Conservation (phyloP, 2,113 vertebrate species). For the Pterocles orientalis region DNA sequence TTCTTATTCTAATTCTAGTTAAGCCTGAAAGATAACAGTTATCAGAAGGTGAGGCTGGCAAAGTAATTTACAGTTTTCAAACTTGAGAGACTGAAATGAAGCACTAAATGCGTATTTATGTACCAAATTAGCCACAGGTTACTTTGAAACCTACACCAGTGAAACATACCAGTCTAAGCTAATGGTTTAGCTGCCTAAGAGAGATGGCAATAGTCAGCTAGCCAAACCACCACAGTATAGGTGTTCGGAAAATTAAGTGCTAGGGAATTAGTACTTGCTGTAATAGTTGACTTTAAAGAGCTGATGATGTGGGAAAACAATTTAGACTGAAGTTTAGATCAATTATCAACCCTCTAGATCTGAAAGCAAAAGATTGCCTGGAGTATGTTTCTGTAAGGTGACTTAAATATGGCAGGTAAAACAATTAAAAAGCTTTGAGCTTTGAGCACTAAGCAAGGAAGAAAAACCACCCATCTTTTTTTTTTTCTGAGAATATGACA, state of each 20-base stretch:
- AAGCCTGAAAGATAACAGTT: not conserved
- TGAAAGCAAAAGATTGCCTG: not conserved
- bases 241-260: not conserved
- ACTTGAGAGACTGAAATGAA: not conserved
- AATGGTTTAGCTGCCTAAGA: not conserved
- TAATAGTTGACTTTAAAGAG: not conserved
- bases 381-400: not conserved
- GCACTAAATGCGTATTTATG: not conserved
- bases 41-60: not conserved
- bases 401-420: not conserved
- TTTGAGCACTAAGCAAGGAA: not conserved
- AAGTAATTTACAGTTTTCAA: conserved; percentile 15
- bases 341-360: not conserved
- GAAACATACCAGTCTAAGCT: not conserved
- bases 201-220: not conserved
- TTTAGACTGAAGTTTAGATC: not conserved
- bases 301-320: not conserved
- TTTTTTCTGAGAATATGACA: not conserved
- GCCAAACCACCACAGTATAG: not conserved
- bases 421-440: not conserved
- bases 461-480: not conserved
- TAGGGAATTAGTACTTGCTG: not conserved
- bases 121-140: not conserved
- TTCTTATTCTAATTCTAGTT: not conserved
- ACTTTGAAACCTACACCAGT: not conserved